phyloP scores from a whole-genome alignment of 2,797 vertebrate genomes.

The Cryptoprocta ferox region DNA sequence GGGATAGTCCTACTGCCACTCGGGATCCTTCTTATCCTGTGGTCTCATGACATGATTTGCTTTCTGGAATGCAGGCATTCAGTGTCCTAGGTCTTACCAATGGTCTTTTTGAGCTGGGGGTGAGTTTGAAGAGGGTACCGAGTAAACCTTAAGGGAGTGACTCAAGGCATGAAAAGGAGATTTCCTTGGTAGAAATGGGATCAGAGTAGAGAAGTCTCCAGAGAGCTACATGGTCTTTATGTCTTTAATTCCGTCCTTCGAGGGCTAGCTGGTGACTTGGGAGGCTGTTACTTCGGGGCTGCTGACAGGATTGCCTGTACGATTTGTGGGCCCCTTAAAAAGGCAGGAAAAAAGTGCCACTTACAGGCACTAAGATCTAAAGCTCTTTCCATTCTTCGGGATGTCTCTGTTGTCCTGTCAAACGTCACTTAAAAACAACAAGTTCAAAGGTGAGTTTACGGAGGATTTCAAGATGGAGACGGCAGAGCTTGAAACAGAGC shows the following conservation, averaged over 20 bases:
- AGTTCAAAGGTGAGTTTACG: constrained; percentile 5
- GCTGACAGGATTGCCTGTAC: background rate
- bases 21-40: background rate
- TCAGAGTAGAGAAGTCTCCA: background rate
- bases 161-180: background rate
- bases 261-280: background rate
- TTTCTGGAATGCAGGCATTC: background rate
- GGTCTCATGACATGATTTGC: background rate
- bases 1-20: background rate
- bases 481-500: background rate
- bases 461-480: background rate
- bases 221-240: background rate
- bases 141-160: background rate
- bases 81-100: background rate
- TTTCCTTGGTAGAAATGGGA: background rate
- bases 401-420: background rate
- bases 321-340: background rate
- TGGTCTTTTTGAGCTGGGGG: background rate
- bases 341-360: background rate
- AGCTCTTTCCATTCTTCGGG: background rate
- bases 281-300: background rate
- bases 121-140: background rate
- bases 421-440: background rate
- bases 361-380: background rate
- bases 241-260: background rate